These are phyloP conservation scores for Drosophila nigritarsus DNA, from an alignment of 2,888 invertebrate genomes.

Conservation along the genomic window DNA sequence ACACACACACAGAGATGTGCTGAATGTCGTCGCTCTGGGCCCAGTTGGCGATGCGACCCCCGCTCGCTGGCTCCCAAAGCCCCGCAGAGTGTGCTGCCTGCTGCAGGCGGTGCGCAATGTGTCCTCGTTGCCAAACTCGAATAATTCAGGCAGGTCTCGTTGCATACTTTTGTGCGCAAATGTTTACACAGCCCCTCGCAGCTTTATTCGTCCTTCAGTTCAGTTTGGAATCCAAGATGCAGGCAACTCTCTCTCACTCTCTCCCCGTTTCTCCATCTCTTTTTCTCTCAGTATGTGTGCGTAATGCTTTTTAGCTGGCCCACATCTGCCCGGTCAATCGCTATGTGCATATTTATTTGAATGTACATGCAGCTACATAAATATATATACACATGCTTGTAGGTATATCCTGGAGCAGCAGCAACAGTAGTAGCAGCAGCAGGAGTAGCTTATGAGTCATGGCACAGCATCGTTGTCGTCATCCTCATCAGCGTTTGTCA, in stretches of 20 bases:
- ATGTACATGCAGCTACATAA: constrained; percentile 15
- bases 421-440: neutral
- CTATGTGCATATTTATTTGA: constrained; percentile 35
- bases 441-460: constrained; percentile 49
- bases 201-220: constrained; percentile 48
- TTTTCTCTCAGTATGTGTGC: neutral
- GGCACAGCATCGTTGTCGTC: constrained; percentile 6
- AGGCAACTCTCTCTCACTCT: constrained; percentile 17
- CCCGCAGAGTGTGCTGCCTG: neutral
- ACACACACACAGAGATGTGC: constrained; percentile 15
- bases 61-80: neutral
- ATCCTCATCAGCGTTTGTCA: constrained; percentile 43
- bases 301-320: constrained; percentile 46
- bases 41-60: constrained; percentile 16
- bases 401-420: constrained; percentile 12
- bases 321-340: constrained; percentile 43
- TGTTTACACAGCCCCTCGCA: constrained; percentile 71
- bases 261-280: neutral
- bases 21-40: constrained; percentile 49
- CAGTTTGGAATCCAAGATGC: constrained; percentile 60
- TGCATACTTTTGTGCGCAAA: constrained; percentile 80
- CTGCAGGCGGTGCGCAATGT: constrained; percentile 47
- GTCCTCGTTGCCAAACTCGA: constrained; percentile 58
- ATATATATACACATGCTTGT: constrained; percentile 10
- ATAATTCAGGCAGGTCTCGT: constrained; percentile 75